A percentile compares a stretch with the other conserved stretches of the same genome.
phyloP scores from a whole-genome alignment of 2,888 invertebrate genomes.

The Ochlodes sylvanus region DNA sequence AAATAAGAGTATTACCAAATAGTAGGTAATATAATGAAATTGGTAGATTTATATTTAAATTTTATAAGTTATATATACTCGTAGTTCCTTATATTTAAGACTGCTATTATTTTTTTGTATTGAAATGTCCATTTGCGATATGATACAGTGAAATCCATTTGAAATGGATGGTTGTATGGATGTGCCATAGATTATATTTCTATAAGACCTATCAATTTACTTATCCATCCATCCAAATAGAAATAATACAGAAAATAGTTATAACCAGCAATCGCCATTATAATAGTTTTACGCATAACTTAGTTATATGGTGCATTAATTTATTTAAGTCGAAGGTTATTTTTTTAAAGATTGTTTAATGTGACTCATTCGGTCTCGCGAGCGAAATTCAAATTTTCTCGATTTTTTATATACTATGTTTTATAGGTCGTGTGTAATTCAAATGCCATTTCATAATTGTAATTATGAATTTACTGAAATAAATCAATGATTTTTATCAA shows the following conservation, averaged over 20 bases:
- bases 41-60: not conserved
- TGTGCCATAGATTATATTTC: not conserved
- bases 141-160: not conserved
- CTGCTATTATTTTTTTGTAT: not conserved
- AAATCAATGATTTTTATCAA: no score
- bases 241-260: not conserved
- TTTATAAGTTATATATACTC: not conserved
- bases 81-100: not conserved
- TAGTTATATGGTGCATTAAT: not conserved
- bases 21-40: no score
- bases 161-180: not conserved
- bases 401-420: no score
- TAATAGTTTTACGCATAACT: not conserved
- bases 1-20: no score
- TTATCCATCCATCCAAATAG: not conserved
- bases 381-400: no score
- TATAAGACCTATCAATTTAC: no score
- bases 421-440: no score
- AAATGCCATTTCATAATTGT: no score
- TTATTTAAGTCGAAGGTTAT: not conserved
- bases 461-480: no score
- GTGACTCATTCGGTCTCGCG: no score
- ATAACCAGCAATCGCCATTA: not conserved
- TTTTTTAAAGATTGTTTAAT: not conserved
- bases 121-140: not conserved